Conservation (phyloP, 2,797 vertebrate genomes). For the Heteromormyrus szaboi region DNA sequence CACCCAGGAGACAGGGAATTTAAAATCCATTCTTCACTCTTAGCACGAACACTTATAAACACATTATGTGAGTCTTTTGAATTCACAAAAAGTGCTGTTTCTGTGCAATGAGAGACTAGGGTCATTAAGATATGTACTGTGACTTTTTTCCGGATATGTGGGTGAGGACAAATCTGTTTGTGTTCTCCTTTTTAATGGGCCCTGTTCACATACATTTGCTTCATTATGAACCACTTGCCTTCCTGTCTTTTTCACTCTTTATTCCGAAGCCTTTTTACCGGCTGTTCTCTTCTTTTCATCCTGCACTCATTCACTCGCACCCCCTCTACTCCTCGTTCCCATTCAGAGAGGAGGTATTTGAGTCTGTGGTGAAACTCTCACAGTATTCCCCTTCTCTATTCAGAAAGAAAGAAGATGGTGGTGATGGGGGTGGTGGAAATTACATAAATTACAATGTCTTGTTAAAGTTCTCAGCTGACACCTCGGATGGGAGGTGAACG, state of each 20-base stretch:
- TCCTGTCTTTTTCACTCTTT: background rate
- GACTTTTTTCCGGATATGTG: background rate
- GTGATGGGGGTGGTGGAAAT: background rate
- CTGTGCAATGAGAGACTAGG: background rate
- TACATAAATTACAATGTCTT: no score
- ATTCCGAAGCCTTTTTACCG: background rate
- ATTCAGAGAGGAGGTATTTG: slow-evolving; percentile 5
- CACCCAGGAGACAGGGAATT: background rate
- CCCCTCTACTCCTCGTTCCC: background rate
- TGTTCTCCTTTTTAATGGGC: background rate
- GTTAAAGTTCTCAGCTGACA: background rate
- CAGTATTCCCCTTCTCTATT: slow-evolving; percentile 4
- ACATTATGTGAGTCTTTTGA: background rate
- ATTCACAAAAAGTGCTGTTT: background rate
- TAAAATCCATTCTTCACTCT: background rate
- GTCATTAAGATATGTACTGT: background rate
- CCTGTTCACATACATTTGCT: background rate
- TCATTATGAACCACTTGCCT: background rate
- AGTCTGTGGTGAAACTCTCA: slow-evolving; percentile 16
- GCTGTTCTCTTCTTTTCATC: slow-evolving; percentile 1
- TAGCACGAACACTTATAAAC: background rate
- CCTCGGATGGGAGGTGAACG: background rate
- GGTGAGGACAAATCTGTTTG: background rate
- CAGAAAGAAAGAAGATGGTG: background rate
- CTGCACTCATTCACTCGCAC: background rate